Evolutionary conservation across 2,797 vertebrate species (phyloP), one percentile per base, ranked within the genome.

Genomic region (Ara ararauna): DNA sequence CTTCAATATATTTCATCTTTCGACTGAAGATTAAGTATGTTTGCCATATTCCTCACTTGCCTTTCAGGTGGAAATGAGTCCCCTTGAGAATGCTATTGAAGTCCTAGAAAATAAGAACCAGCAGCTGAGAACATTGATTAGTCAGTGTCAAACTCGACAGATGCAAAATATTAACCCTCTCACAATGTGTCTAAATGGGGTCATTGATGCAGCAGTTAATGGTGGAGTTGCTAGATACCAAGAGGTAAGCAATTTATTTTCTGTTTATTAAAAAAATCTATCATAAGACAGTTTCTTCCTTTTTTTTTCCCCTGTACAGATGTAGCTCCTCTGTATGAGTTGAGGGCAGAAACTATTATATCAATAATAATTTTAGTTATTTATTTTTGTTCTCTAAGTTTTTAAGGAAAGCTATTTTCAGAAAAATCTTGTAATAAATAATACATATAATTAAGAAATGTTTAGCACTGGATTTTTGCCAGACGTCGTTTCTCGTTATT

Each of bases 131-230:
- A 99, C 99, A 3, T 97, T 99, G 95, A 99, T 99, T 95, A 98
- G 98, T 72, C 99, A 99, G 96, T 99, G 99, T 97, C 99, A 99
- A 96, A 98, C 98, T 83, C 97, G 99, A 87, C 99, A 99, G 97
- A 99, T 99, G 99, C 99, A 99, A 97, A 99, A 99, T 97, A 98
- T 99, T 97, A 99, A 99, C 98, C 99, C 99, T 26, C 98, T 99
- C 95, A 99, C 99, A 68, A 99, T 99, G 99, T 99, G 99, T 98
- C 98, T 99, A 94, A 99, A 99, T 44, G 99, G 99, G 85, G 99
- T 99, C 92, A 99, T 99, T 87, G 99, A 99, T 84, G 99, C 99
- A 15, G 99, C 99, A 11, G 99, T 99, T 96, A 99, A 99, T 64
- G 99, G 99, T 48, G 99, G 99, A 26, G 98, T 99, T 93, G 98